These are phyloP conservation scores for Papilio polyxenes DNA, from an alignment of 1,140 invertebrate genomes.

Conservation along the genomic window DNA sequence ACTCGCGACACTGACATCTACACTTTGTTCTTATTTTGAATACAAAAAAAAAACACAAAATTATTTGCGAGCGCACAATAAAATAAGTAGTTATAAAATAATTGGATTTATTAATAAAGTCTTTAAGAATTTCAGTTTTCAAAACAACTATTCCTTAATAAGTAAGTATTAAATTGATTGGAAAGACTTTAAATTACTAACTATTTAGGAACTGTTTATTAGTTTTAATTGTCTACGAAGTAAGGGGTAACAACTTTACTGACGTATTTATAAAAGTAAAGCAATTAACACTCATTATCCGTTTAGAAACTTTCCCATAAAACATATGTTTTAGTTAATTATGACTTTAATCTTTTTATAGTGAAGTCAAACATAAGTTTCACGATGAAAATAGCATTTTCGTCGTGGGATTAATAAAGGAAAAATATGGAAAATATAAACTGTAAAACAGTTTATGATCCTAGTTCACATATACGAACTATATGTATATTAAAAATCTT, in stretches of 20 bases:
- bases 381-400: no score
- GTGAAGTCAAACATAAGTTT: neutral
- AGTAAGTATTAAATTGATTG: constrained; percentile 1
- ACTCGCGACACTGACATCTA: neutral
- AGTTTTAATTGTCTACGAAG: neutral
- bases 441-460: no score
- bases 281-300: neutral
- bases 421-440: no score
- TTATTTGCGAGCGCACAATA: neutral
- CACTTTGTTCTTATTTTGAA: neutral
- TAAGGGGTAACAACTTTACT: constrained; percentile 2
- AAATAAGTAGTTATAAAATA: neutral
- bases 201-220: neutral
- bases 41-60: neutral
- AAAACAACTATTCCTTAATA: neutral
- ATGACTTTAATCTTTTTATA: neutral
- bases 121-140: neutral
- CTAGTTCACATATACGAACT: no score
- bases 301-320: neutral
- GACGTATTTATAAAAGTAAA: neutral
- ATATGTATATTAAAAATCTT: no score
- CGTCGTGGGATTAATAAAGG: no score
- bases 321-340: neutral
- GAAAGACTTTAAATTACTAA: constrained; percentile 3
- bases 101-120: neutral